These are phyloP conservation scores for Lonchura striata DNA, from an alignment of 2,113 vertebrate genomes.

Conservation along the genomic window DNA sequence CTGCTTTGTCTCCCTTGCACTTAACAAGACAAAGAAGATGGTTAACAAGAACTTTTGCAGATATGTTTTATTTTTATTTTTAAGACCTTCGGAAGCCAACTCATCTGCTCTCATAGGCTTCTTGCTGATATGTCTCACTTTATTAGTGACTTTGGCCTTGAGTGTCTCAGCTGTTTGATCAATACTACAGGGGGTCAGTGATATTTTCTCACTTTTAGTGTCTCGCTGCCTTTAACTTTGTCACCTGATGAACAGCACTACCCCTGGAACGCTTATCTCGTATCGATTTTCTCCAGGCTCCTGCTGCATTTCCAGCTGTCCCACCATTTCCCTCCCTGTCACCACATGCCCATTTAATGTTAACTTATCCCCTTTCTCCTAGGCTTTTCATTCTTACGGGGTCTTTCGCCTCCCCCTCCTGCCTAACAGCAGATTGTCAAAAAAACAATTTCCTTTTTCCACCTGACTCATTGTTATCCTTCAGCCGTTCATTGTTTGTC, in stretches of 20 bases:
- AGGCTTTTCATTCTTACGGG: conserved; percentile 23
- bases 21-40: conserved; percentile 71
- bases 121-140: conserved; percentile 93
- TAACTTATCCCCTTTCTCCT: conserved; percentile 77
- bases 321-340: conserved; percentile 84
- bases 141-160: conserved; percentile 99
- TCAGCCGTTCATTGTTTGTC: conserved; percentile 15
- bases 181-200: conserved; percentile 89
- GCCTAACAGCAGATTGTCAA: conserved; percentile 44
- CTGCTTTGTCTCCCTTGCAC: conserved; percentile 6
- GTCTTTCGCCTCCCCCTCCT: background rate
- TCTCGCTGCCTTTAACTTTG: conserved; percentile 87
- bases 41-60: conserved; percentile 76
- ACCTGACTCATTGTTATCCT: conserved; percentile 52
- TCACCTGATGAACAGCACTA: conserved; percentile 96
- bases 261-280: conserved; percentile 94
- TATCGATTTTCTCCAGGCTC: conserved; percentile 93
- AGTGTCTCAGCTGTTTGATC: conserved; percentile 92
- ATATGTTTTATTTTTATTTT: conserved; percentile 68
- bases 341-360: conserved; percentile 86
- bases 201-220: conserved; percentile 96
- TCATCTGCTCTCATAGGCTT: conserved; percentile 66
- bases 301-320: conserved; percentile 71
- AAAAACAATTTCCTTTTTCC: conserved; percentile 64
- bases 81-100: conserved; percentile 75